phyloP scores from a whole-genome alignment of 2,888 invertebrate species.

The Drymonia ruficornis region DNA sequence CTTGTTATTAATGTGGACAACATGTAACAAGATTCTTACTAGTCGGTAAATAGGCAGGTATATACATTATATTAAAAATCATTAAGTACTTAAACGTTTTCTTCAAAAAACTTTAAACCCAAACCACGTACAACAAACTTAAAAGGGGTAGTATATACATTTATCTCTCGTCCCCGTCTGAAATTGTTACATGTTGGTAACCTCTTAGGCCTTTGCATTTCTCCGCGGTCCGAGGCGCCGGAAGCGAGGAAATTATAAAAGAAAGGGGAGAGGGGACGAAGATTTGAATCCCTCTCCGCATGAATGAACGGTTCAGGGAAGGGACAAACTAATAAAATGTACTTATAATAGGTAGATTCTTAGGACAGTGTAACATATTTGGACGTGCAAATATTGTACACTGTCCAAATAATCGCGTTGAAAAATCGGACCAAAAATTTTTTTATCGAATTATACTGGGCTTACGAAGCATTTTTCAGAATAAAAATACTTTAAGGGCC shows the following conservation, averaged over 20 bases:
- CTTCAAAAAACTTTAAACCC: slow-evolving; percentile 23
- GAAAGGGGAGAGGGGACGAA: slow-evolving; percentile 56
- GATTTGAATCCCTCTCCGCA: slow-evolving; percentile 51
- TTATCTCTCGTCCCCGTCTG: slow-evolving; percentile 24
- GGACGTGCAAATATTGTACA: too few species aligned
- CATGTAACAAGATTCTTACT: too few species aligned
- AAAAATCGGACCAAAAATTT: too few species aligned
- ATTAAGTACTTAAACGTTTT: too few species aligned
- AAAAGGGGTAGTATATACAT: slow-evolving; percentile 24
- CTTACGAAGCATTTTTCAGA: too few species aligned
- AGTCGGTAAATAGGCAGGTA: too few species aligned
- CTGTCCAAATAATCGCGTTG: too few species aligned
- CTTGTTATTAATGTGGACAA: too few species aligned
- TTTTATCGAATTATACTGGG: too few species aligned
- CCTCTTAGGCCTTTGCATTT: slow-evolving; percentile 59
- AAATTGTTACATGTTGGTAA: slow-evolving; percentile 37
- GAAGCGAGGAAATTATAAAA: slow-evolving; percentile 67
- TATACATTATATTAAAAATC: too few species aligned
- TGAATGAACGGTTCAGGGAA: slow-evolving; percentile 55
- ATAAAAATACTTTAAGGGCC: too few species aligned
- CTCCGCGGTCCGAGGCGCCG: slow-evolving; percentile 47
- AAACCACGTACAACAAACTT: slow-evolving; percentile 25
- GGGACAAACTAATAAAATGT: not conserved
- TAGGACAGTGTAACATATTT: not conserved
- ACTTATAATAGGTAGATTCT: not conserved